These are phyloP conservation scores for Pectinophora gossypiella DNA, from an alignment of 1,140 invertebrate species.

Conservation along the genomic window DNA sequence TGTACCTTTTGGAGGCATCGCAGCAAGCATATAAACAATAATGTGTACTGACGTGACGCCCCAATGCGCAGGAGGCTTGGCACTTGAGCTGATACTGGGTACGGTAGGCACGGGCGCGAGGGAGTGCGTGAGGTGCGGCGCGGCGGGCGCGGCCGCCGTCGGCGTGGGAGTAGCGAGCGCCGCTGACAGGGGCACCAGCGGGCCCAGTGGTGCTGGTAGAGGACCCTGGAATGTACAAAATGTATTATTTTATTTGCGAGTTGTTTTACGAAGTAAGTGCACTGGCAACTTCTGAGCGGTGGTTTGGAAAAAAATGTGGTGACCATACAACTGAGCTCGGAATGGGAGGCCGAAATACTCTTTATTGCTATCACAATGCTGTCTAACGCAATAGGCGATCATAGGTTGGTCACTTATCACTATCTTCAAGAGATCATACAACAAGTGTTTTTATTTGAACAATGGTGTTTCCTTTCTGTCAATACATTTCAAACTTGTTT, in stretches of 20 bases:
- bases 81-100: conserved; percentile 63
- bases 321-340: too few species aligned
- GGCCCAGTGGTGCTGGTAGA: conserved; percentile 30
- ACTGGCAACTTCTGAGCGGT: too few species aligned
- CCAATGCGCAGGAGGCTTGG: conserved; percentile 71
- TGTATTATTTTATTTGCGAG: not conserved
- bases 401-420: too few species aligned
- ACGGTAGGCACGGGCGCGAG: conserved; percentile 64
- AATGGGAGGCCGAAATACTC: too few species aligned
- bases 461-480: too few species aligned
- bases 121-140: conserved; percentile 48
- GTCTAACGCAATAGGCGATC: too few species aligned
- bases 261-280: too few species aligned
- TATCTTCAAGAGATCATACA: too few species aligned
- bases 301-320: too few species aligned
- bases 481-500: too few species aligned
- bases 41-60: conserved; percentile 64
- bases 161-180: conserved; percentile 49
- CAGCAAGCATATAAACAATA: not conserved
- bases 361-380: too few species aligned
- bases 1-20: not conserved
- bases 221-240: conserved; percentile 1
- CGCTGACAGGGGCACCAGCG: conserved; percentile 35
- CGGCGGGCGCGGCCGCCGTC: conserved; percentile 48
- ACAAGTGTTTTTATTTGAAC: too few species aligned